These are phyloP conservation scores for Mesitornis unicolor DNA, from an alignment of 2,113 vertebrate genomes.

Conservation along the genomic window DNA sequence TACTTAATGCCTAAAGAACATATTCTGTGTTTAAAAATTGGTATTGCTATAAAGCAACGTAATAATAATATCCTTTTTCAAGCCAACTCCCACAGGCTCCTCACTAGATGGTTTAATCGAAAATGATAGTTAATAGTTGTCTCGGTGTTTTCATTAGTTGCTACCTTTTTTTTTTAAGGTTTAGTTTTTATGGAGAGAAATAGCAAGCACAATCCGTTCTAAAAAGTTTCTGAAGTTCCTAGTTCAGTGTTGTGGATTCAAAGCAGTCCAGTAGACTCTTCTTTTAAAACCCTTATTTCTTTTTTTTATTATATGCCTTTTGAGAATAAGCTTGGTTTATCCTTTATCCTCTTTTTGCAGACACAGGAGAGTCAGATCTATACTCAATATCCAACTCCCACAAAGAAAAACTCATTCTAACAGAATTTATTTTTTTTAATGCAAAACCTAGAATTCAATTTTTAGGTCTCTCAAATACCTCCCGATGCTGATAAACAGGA, in stretches of 20 bases:
- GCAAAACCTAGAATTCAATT: slow-evolving; percentile 59
- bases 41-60: slow-evolving; percentile 14
- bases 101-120: background rate
- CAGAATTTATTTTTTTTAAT: background rate
- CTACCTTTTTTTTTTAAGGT: background rate
- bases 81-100: slow-evolving; percentile 22
- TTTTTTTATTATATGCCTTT: slow-evolving; percentile 33
- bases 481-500: slow-evolving; percentile 37
- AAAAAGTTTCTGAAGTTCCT: background rate
- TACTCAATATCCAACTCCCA: slow-evolving; percentile 17
- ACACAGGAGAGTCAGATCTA: slow-evolving; percentile 31
- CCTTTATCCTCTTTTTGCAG: slow-evolving; percentile 47
- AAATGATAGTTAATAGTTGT: background rate
- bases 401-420: slow-evolving; percentile 46
- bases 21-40: slow-evolving; percentile 27
- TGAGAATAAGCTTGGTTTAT: slow-evolving; percentile 36
- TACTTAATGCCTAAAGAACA: background rate
- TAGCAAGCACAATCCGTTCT: background rate
- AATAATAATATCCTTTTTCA: slow-evolving; percentile 12
- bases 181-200: background rate
- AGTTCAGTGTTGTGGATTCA: background rate
- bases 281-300: background rate
- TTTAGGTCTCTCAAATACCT: slow-evolving; percentile 40
- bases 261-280: background rate
- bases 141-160: background rate